phyloP scores from a whole-genome alignment of 2,113 vertebrate genomes.

The Clupea harengus region DNA sequence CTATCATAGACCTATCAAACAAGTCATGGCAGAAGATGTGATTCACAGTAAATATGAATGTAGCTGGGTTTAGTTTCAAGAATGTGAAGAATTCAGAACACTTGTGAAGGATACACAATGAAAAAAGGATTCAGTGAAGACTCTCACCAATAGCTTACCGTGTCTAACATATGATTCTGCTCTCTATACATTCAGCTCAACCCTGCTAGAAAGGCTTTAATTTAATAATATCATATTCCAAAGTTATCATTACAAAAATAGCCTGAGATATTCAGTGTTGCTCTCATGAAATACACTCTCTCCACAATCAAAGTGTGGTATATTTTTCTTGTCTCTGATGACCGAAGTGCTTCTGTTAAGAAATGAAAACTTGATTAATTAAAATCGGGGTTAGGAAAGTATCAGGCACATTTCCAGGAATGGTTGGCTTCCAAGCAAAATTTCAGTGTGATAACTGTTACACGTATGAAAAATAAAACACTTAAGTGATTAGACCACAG shows the following conservation, averaged over 20 bases:
- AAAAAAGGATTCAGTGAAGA: neutral
- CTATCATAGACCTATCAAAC: neutral
- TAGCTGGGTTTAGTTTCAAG: neutral
- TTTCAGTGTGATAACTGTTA: constrained; percentile 60
- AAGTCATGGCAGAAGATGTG: neutral
- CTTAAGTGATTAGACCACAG: constrained; percentile 50
- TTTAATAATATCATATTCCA: constrained; percentile 51
- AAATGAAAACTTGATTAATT: constrained; percentile 67
- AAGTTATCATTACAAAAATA: constrained; percentile 57
- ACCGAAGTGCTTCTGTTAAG: constrained; percentile 61
- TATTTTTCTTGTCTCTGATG: constrained; percentile 60
- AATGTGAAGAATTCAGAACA: neutral
- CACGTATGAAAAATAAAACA: constrained; percentile 52
- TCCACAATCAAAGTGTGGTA: constrained; percentile 54
- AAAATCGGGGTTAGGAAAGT: constrained; percentile 58
- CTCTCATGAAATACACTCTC: constrained; percentile 53
- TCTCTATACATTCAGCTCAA: constrained; percentile 31
- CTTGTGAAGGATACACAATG: neutral
- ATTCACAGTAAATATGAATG: neutral
- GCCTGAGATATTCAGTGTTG: constrained; percentile 44
- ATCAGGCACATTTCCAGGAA: constrained; percentile 51
- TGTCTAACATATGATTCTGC: neutral
- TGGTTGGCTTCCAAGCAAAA: constrained; percentile 57
- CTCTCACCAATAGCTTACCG: neutral
- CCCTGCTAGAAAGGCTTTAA: constrained; percentile 29